These are phyloP conservation scores for Leuctra nigra DNA, from an alignment of 2,888 invertebrate species.

Conservation along the genomic window DNA sequence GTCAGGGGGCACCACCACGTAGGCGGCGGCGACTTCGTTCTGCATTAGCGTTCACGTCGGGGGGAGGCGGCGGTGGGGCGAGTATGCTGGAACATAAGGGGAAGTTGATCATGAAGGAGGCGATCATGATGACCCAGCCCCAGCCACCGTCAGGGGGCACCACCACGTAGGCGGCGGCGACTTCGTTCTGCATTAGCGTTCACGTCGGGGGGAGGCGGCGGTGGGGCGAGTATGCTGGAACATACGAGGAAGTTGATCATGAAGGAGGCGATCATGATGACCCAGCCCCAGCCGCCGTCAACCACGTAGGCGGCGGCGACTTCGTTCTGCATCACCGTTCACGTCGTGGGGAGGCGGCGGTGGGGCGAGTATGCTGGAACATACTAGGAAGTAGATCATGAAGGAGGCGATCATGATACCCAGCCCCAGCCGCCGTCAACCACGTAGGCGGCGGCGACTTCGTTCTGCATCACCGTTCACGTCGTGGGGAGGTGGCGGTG, in stretches of 20 bases:
- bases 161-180: conserved; percentile 42
- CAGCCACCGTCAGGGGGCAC: conserved; percentile 92
- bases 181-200: not conserved
- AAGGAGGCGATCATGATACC: no score
- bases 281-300: conserved; percentile 95
- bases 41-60: no score
- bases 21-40: conserved; percentile 2
- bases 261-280: conserved; percentile 85
- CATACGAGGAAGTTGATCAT: conserved; percentile 80
- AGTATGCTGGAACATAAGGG: conserved; percentile 33
- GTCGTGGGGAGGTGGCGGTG: no score
- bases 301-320: conserved; percentile 42
- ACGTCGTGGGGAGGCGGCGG: no score
- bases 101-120: conserved; percentile 88
- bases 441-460: no score
- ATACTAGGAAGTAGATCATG: no score
- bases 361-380: conserved; percentile 30
- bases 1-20: conserved; percentile 72
- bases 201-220: no score
- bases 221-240: conserved; percentile 30
- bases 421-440: no score
- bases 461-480: no score
- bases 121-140: conserved; percentile 88
- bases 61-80: no score
- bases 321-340: not conserved